These are phyloP conservation scores for Catonia carolina DNA, from an alignment of 2,888 invertebrate genomes.

Conservation along the genomic window DNA sequence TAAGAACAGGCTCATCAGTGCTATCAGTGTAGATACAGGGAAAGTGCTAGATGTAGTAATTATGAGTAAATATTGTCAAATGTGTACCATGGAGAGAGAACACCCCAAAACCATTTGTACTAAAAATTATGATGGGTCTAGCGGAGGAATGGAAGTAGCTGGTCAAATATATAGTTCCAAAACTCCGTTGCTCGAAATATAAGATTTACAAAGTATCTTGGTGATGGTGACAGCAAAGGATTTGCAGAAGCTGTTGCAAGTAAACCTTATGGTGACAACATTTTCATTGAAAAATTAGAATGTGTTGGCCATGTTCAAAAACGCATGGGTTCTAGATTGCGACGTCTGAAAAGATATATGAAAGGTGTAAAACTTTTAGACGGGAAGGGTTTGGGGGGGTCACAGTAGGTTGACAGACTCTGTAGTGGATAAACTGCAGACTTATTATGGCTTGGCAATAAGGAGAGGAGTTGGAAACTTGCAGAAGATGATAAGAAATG, in stretches of 20 bases:
- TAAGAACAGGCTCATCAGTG: background rate
- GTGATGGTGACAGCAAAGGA: conserved; percentile 15
- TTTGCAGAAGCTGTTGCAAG: background rate
- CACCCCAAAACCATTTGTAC: too few species aligned
- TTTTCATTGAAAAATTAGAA: conserved; percentile 13
- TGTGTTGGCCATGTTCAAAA: conserved; percentile 1
- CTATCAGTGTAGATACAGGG: background rate
- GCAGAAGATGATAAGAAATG: conserved; percentile 31
- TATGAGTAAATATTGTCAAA: background rate
- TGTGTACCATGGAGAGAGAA: too few species aligned
- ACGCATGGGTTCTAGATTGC: conserved; percentile 23
- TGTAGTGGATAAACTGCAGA: conserved; percentile 31
- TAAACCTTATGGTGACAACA: conserved; percentile 24
- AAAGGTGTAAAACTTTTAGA: conserved; percentile 7
- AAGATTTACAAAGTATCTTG: conserved; percentile 15
- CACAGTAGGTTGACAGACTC: conserved; percentile 31
- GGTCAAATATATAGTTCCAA: too few species aligned
- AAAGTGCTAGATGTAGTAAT: conserved; percentile 1
- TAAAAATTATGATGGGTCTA: too few species aligned
- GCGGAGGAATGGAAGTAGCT: too few species aligned
- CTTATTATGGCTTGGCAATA: conserved; percentile 35
- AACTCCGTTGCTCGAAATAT: too few species aligned
- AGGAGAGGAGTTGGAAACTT: conserved; percentile 28
- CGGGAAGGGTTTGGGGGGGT: conserved; percentile 25
- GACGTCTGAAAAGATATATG: conserved; percentile 8